Percentiles rank a stretch among this genome's conserved stretches.
Conservation (phyloP, 2,113 vertebrate genomes). For the Empidonax traillii region DNA sequence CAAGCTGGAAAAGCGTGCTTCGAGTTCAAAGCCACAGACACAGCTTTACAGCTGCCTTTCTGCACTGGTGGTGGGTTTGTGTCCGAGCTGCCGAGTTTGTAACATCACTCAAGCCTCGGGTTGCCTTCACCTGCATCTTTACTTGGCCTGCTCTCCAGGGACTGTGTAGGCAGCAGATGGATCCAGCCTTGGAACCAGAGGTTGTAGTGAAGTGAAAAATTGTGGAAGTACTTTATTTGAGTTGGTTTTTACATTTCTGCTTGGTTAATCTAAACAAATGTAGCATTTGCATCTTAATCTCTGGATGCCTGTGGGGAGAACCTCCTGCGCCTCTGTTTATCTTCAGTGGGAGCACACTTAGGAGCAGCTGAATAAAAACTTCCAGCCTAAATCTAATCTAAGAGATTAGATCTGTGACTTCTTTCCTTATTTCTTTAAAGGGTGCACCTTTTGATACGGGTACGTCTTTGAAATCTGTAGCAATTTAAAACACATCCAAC, state of each 20-base stretch:
- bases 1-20: neutral
- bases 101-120: rapidly evolving
- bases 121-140: rapidly evolving
- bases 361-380: neutral
- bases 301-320: neutral
- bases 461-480: neutral
- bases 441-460: neutral
- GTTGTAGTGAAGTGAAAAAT: neutral
- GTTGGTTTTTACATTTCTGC: neutral
- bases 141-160: neutral
- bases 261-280: neutral
- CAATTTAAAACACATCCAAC: neutral
- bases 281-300: neutral
- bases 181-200: neutral
- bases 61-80: neutral
- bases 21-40: neutral
- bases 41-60: neutral
- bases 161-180: neutral
- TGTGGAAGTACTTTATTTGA: neutral
- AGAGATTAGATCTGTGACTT: neutral
- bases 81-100: neutral
- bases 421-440: neutral
- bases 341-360: neutral
- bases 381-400: neutral
- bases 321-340: neutral